Percentiles rank a stretch among this genome's conserved stretches.
Evolutionary conservation across 2,888 invertebrate genomes (phyloP).

Genomic region (Oscheius onirici): DNA sequence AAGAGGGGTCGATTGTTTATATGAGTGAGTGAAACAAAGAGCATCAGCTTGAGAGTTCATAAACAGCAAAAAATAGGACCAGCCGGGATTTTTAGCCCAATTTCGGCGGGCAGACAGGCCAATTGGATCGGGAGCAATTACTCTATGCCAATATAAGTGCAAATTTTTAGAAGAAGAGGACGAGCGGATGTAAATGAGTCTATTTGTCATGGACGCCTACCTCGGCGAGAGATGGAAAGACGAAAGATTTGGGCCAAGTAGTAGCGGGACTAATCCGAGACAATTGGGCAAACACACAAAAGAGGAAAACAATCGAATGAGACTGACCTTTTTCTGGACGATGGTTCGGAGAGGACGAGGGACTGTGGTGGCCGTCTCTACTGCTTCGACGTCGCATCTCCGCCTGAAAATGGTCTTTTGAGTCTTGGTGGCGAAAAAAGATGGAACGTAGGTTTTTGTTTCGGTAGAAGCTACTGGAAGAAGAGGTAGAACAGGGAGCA

Average conservation of each 20-base stretch:
- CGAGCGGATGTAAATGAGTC: conserved; percentile 13
- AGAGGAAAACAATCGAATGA: not conserved
- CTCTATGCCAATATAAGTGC: conserved; percentile 7
- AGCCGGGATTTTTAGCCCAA: no score
- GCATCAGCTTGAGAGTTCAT: no score
- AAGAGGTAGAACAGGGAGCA: not conserved
- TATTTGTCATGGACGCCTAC: conserved; percentile 15
- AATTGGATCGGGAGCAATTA: no score
- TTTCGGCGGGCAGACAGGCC: no score
- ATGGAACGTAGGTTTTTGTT: no score
- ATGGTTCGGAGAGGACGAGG: conserved; percentile 22
- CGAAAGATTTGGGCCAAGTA: no score
- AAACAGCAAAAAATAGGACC: no score
- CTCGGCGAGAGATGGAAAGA: not conserved
- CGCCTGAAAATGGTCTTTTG: conserved; percentile 14
- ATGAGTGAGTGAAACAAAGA: no score
- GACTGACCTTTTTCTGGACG: conserved; percentile 23
- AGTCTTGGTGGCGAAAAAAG: not conserved
- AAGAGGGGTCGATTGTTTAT: no score
- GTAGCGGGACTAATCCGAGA: no score
- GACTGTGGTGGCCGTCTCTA: conserved; percentile 26
- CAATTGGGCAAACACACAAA: no score
- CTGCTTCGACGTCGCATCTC: conserved; percentile 27
- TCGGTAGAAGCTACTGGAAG: not conserved
- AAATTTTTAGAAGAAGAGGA: conserved; percentile 3